These are phyloP conservation scores for Lates japonicus DNA, from an alignment of 2,797 vertebrate genomes.

Conservation along the genomic window DNA sequence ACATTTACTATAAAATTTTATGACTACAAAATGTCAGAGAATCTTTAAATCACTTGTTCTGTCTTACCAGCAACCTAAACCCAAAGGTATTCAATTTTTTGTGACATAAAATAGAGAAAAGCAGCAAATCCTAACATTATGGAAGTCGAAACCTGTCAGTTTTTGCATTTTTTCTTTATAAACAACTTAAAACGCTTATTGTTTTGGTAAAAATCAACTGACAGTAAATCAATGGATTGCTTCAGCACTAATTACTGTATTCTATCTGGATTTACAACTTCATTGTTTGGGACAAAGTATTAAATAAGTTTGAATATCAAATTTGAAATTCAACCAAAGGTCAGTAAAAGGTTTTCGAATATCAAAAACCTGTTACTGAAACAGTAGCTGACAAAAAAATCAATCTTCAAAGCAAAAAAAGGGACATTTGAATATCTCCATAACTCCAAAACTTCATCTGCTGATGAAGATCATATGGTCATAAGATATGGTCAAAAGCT, in stretches of 20 bases:
- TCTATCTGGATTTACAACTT: not conserved
- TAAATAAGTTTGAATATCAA: not conserved
- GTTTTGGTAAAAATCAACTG: not conserved
- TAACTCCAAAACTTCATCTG: not conserved
- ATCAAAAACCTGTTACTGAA: not conserved
- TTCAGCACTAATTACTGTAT: not conserved
- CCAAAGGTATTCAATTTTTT: not conserved
- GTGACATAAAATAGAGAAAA: not conserved
- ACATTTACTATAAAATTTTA: not conserved
- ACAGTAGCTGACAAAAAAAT: not conserved
- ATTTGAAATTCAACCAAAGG: too few species aligned
- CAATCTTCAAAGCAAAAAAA: not conserved
- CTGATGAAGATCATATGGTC: not conserved
- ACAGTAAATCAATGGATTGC: not conserved
- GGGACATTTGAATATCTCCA: not conserved
- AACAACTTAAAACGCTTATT: not conserved
- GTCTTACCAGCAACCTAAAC: not conserved
- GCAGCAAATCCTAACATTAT: not conserved
- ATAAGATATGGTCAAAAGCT: conserved; percentile 4
- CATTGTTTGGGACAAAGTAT: not conserved
- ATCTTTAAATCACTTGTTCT: not conserved
- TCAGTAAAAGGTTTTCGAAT: too few species aligned
- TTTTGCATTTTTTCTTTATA: not conserved
- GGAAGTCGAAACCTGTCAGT: not conserved
- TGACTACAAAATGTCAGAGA: not conserved